Conservation (phyloP, 2,888 invertebrate species). For the Eristalis pertinax region DNA sequence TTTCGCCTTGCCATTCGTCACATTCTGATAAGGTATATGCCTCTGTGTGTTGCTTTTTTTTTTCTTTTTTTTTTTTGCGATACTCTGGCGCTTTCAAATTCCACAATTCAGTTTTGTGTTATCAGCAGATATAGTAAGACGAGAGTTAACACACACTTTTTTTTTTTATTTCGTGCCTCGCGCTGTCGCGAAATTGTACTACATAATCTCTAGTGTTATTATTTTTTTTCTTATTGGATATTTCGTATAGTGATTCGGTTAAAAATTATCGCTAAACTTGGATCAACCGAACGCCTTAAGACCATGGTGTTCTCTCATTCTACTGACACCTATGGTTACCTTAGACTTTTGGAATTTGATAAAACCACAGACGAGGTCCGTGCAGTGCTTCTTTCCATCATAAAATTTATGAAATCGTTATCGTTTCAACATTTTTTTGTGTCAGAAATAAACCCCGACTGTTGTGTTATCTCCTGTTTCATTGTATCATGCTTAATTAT, state of each 20-base stretch:
- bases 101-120: constrained; percentile 43
- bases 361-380: constrained; percentile 47
- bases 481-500: neutral
- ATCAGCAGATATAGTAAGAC: constrained; percentile 52
- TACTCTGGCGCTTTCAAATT: constrained; percentile 36
- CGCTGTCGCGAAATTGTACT: neutral
- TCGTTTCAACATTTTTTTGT: neutral
- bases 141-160: constrained; percentile 4
- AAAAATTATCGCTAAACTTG: constrained; percentile 7
- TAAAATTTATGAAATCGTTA: neutral
- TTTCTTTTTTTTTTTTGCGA: neutral
- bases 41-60: no score
- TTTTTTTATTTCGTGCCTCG: neutral
- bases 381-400: neutral
- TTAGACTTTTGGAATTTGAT: constrained; percentile 52
- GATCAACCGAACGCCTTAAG: constrained; percentile 32
- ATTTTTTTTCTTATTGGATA: constrained; percentile 2
- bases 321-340: constrained; percentile 45
- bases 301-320: constrained; percentile 51
- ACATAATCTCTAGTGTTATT: constrained; percentile 12
- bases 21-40: constrained; percentile 33
- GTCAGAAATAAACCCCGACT: constrained; percentile 16
- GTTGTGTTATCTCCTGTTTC: constrained; percentile 10
- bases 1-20: constrained; percentile 38
- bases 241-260: neutral